phyloP scores from a whole-genome alignment of 1,140 invertebrate species.

The Megalonaias nervosa region DNA sequence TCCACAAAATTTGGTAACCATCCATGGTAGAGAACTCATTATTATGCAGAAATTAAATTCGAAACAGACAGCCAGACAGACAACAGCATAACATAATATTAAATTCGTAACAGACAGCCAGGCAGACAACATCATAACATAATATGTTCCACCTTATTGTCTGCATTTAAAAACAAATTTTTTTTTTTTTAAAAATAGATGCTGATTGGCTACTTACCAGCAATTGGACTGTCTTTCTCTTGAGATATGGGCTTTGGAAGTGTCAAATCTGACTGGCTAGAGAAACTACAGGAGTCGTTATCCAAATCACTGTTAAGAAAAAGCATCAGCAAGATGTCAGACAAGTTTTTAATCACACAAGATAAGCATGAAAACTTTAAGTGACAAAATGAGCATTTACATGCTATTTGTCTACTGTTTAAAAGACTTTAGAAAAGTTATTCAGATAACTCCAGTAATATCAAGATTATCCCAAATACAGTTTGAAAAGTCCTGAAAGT shows the following conservation, averaged over 20 bases:
- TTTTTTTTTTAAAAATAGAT: not conserved
- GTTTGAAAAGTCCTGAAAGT: too few relatives aligned
- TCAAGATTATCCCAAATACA: too few relatives aligned
- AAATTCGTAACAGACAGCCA: too few relatives aligned
- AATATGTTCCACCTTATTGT: not conserved
- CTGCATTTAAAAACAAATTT: not conserved
- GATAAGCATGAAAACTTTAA: too few relatives aligned
- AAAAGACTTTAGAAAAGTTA: too few relatives aligned
- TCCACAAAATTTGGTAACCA: too few relatives aligned
- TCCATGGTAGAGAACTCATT: too few relatives aligned
- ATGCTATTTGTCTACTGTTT: too few relatives aligned
- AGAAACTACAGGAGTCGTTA: slow-evolving; percentile 9
- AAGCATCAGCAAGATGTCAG: not conserved
- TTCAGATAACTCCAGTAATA: too few relatives aligned
- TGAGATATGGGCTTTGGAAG: slow-evolving; percentile 19
- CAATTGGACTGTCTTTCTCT: slow-evolving; percentile 5
- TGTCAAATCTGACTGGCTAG: slow-evolving; percentile 20
- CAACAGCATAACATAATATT: not conserved
- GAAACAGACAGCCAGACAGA: not conserved
- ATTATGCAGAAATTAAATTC: too few relatives aligned
- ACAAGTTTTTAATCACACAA: too few relatives aligned
- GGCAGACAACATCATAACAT: not conserved
- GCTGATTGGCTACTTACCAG: not conserved
- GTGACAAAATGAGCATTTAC: too few relatives aligned
- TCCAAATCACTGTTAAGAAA: slow-evolving; percentile 12